Evolutionary conservation across 1,140 invertebrate genomes (phyloP), one percentile per base, ranked within the genome.

Genomic region (Chelonus insularis): DNA sequence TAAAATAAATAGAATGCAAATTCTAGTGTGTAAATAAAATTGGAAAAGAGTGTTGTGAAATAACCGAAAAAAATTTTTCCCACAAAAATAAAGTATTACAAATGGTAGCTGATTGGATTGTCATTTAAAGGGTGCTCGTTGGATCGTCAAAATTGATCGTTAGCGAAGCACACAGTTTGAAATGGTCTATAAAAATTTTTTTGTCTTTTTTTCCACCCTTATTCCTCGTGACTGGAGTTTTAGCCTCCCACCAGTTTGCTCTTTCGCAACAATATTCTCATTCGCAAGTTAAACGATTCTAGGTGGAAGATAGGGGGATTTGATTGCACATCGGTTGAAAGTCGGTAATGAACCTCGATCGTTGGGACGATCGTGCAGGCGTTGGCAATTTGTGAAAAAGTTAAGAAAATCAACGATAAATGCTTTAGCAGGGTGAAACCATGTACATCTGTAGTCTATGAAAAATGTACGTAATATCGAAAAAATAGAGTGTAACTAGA

Each of bases 91-190:
- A 55, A 37, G 8, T 39, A 11, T 37, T 8, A n/a, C 5, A 37
- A 55, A 21, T 21, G 18, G 34, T 39, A 18, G 29, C 29, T 55
- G 52, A 55, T 55, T 55, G 52, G 52, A 55, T 55, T 21, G 52
- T 55, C 36, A 29, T 51, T 9, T 12, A 51, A 12, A 32, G 23
- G 18, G 48, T 16, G 25, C 52, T 37, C 36, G 52, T 37, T 55
- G 36, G 32, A 39, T 55, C 52, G 36, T 55, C 32, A 55, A 55
- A 55, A 55, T 55, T 55, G 52, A 55, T 55, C 52, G 52, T 55
- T 55, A 55, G 52, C 11, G 34, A 29, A 55, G 25, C 25, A 25
- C 34, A 55, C 20, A 4, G 34, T 37, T 39, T 9, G 16, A 16
- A 36, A 36, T 39, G 32, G 18, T 55, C 8, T 18, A 39, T 55